These are phyloP conservation scores for Esperia sulphurella DNA, from an alignment of 2,888 invertebrate genomes.

Conservation along the genomic window DNA sequence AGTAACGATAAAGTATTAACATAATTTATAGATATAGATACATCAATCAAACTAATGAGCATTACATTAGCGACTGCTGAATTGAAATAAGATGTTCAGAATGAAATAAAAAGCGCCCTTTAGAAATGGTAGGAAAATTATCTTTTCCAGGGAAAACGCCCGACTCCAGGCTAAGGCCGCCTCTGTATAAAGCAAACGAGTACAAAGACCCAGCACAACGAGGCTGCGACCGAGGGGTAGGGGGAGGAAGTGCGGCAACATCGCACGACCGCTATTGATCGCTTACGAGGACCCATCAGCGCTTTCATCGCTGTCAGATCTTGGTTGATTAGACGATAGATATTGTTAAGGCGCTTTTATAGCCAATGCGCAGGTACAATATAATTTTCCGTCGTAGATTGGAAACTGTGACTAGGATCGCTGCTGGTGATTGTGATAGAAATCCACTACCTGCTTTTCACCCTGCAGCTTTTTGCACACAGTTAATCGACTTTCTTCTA, in stretches of 20 bases:
- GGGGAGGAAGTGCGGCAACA: slow-evolving; percentile 49
- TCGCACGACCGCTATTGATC: slow-evolving; percentile 63
- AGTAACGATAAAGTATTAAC: too few relatives aligned
- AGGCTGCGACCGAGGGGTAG: slow-evolving; percentile 23
- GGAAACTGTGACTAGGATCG: too few relatives aligned
- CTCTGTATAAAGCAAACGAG: slow-evolving; percentile 36
- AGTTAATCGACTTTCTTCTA: too few relatives aligned
- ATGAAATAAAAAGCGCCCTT: too few relatives aligned
- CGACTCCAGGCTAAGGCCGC: slow-evolving; percentile 44
- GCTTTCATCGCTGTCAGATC: slow-evolving; percentile 29
- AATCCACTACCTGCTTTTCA: too few relatives aligned
- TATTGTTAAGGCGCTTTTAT: slow-evolving; percentile 17
- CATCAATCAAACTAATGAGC: too few relatives aligned
- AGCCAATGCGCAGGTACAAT: not conserved
- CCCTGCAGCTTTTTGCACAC: too few relatives aligned
- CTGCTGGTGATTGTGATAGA: too few relatives aligned
- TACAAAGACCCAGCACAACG: slow-evolving; percentile 53
- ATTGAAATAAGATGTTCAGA: too few relatives aligned
- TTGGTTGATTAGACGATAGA: slow-evolving; percentile 13
- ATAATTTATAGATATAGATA: too few relatives aligned
- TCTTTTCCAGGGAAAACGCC: slow-evolving; percentile 8
- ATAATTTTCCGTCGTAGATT: slow-evolving; percentile 6
- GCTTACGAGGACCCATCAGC: slow-evolving; percentile 25
- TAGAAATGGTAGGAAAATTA: not conserved
- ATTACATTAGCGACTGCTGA: too few relatives aligned